Percentiles rank a stretch among this genome's conserved stretches.
phyloP scores from a whole-genome alignment of 1,140 invertebrate species.

The Yoshiicerus persimilis region DNA sequence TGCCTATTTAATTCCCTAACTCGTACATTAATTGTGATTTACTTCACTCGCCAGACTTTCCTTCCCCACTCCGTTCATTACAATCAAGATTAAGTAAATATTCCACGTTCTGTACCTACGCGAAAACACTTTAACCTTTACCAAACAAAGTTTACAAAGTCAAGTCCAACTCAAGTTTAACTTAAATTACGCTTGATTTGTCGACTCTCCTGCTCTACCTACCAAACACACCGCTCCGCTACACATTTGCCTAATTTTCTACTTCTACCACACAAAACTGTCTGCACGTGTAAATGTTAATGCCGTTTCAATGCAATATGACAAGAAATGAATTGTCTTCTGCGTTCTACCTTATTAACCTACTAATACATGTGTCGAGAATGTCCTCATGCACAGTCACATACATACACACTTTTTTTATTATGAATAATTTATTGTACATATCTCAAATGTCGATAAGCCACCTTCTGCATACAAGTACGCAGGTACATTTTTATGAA shows the following conservation, averaged over 20 bases:
- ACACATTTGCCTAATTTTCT: background rate
- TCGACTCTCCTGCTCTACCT: background rate
- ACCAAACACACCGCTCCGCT: background rate
- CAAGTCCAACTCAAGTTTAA: background rate
- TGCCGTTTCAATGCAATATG: background rate
- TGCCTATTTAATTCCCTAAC: background rate
- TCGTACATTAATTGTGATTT: background rate
- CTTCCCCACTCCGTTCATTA: background rate
- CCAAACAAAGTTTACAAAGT: background rate
- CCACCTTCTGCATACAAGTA: too few relatives aligned
- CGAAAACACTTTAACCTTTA: background rate
- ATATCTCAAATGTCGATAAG: too few relatives aligned
- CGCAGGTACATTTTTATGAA: too few relatives aligned
- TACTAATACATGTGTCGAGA: background rate
- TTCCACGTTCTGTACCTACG: background rate
- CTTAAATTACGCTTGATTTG: background rate
- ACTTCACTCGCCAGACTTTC: background rate
- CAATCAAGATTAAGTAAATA: background rate
- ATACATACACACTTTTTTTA: too few relatives aligned
- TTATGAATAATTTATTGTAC: too few relatives aligned
- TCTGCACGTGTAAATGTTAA: background rate
- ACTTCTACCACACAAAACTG: background rate
- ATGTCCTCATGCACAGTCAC: too few relatives aligned
- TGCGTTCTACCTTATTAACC: background rate
- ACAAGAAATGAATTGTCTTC: background rate